These are phyloP conservation scores for Spilarctia lutea DNA, from an alignment of 2,888 invertebrate species.

Conservation along the genomic window DNA sequence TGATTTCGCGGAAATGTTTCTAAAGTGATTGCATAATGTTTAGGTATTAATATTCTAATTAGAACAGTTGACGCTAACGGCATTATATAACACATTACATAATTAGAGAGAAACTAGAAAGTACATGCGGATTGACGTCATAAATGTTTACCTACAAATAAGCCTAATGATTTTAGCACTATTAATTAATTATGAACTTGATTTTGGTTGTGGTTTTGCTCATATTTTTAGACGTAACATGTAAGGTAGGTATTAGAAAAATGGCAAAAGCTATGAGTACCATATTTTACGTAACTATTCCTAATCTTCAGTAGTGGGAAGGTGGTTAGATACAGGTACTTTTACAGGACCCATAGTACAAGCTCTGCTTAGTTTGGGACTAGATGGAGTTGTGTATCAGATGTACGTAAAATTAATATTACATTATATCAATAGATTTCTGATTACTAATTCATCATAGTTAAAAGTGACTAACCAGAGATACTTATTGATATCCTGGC, in stretches of 20 bases:
- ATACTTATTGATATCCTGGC: conserved; percentile 1
- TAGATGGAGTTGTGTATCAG: too few species aligned
- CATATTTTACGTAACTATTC: not conserved
- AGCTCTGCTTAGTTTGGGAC: too few species aligned
- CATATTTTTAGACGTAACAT: not conserved
- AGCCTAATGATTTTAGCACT: not conserved
- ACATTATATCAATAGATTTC: not conserved
- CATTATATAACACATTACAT: not conserved
- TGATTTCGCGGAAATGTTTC: not conserved
- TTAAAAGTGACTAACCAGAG: not conserved
- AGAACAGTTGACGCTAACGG: not conserved
- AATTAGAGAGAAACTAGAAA: not conserved
- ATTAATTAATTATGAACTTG: not conserved
- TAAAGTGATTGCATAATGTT: not conserved
- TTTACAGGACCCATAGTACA: too few species aligned
- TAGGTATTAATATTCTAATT: not conserved
- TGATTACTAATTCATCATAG: not conserved
- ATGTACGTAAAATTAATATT: not conserved
- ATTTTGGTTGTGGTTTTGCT: not conserved
- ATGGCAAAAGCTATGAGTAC: not conserved
- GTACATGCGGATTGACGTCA: not conserved
- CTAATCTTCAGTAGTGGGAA: too few species aligned
- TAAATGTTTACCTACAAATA: not conserved
- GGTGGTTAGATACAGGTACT: not conserved
- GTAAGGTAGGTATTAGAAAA: not conserved